Percentiles rank a stretch among this genome's conserved stretches.
Conservation (phyloP, 92 coral and sea anemone species). For the Meandrina meandrites region DNA sequence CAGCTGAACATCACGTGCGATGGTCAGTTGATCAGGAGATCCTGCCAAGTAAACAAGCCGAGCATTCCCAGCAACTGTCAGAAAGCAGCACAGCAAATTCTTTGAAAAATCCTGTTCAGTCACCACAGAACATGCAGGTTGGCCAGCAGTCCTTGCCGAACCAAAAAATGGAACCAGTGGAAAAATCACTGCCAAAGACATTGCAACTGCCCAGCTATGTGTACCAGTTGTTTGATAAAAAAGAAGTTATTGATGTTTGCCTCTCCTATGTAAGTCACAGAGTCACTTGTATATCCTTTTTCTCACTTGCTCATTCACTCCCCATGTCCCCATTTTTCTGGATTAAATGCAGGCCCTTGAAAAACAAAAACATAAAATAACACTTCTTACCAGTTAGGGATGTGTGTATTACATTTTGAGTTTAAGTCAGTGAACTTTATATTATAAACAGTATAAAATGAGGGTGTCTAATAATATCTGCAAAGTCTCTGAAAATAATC, state of each 20-base stretch:
- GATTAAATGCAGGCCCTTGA: no score
- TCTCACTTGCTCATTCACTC: not conserved
- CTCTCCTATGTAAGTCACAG: constrained; percentile 27
- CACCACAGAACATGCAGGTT: not conserved
- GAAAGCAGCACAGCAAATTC: not conserved
- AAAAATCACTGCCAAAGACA: not conserved
- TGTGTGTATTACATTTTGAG: no score
- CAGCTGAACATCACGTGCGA: not conserved
- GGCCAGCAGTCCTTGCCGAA: not conserved
- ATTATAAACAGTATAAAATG: no score
- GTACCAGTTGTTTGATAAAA: constrained; percentile 36
- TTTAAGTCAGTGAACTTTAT: no score
- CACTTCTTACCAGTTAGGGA: no score
- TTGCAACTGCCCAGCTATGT: constrained; percentile 11
- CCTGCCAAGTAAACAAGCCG: not conserved
- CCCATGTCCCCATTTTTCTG: no score
- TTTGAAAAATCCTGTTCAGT: not conserved
- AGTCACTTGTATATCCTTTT: not conserved
- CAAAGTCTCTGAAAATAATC: no score
- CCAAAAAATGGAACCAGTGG: not conserved
- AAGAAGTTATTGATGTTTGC: not conserved
- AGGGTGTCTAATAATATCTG: no score
- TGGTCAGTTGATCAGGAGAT: not conserved
- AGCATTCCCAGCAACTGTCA: not conserved
- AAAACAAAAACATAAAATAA: no score